phyloP scores from a whole-genome alignment of 2,113 vertebrate species.

The Bostrychus sinensis region DNA sequence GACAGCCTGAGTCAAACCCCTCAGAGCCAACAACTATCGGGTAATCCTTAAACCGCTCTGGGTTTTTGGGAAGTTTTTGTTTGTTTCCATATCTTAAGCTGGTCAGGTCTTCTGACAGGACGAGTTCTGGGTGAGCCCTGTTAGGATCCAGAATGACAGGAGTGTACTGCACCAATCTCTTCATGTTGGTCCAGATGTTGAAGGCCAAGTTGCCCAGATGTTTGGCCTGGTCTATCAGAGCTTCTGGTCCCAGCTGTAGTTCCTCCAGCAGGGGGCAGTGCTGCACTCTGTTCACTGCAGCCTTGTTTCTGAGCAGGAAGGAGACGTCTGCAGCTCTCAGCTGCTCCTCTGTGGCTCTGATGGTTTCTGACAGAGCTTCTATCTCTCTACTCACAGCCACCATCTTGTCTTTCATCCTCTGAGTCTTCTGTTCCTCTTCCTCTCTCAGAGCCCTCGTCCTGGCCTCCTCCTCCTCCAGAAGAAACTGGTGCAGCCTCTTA shows the following conservation, averaged over 20 bases:
- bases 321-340: background rate
- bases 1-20: background rate
- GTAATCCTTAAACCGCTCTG: background rate
- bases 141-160: background rate
- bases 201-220: no score
- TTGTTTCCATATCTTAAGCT: background rate
- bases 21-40: background rate
- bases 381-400: background rate
- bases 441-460: background rate
- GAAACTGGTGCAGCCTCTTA: background rate
- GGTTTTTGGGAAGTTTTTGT: background rate
- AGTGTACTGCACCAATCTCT: background rate
- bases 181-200: no score
- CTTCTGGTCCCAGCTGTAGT: no score
- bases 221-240: no score
- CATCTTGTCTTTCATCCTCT: slow-evolving; percentile 1
- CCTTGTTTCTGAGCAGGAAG: background rate
- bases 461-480: background rate
- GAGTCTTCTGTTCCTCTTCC: slow-evolving; percentile 6
- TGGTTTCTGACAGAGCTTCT: background rate
- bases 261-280: no score
- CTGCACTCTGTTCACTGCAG: background rate
- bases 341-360: no score
- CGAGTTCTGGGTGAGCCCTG: background rate
- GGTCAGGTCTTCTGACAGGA: background rate